These are phyloP conservation scores for Luffia ferchaultella DNA, from an alignment of 2,888 invertebrate species.

Conservation along the genomic window DNA sequence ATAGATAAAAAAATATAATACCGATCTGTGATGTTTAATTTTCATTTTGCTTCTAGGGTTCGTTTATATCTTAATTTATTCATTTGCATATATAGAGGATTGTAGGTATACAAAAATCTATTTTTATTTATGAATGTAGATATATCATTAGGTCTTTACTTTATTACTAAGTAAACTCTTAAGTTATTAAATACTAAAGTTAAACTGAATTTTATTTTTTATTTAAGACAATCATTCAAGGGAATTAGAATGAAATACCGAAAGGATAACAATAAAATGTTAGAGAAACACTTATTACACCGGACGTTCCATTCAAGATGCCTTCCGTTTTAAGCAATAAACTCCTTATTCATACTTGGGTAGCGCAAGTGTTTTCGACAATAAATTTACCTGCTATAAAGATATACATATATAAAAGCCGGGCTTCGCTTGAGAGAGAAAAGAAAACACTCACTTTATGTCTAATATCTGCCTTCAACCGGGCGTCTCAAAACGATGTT, in stretches of 20 bases:
- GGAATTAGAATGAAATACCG: neutral
- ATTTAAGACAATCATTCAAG: neutral
- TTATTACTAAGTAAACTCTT: too few species aligned
- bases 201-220: neutral
- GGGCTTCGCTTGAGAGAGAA: neutral
- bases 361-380: neutral
- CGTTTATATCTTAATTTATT: too few species aligned
- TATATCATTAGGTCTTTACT: too few species aligned
- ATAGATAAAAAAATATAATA: conserved; percentile 38
- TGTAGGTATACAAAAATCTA: too few species aligned
- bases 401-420: neutral
- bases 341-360: neutral
- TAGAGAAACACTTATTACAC: neutral
- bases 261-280: neutral
- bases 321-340: neutral
- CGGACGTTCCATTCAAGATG: neutral
- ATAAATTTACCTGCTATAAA: neutral
- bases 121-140: too few species aligned
- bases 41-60: too few species aligned
- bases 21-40: too few species aligned
- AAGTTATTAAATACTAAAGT: too few species aligned
- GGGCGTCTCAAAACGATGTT: conserved; percentile 40
- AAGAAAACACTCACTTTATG: conserved; percentile 36
- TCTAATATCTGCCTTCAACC: conserved; percentile 38
- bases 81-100: too few species aligned